Base-by-base conservation (phyloP, 2,113 vertebrate species). In the Carassius auratus region DNA sequence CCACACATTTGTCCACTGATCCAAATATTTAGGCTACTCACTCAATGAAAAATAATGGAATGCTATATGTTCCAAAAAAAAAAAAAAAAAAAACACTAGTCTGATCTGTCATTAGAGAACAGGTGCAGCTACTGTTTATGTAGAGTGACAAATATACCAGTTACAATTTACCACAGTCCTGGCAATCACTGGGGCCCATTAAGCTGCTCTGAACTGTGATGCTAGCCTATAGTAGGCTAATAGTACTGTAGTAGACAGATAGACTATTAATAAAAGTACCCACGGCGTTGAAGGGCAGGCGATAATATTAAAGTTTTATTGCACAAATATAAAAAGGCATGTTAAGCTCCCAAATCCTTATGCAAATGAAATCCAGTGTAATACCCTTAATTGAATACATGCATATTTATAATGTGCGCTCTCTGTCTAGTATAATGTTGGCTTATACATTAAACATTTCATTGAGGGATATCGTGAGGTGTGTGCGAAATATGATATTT, bases 361-460 rank as follows among this genome's bases (percentile, higher is more conserved):
- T 95, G 94, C 93, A 94, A 95, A 96, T 94, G 75, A 94, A 79
- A 86, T 86, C 86, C 87, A 90, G 91, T 93, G 91, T 95, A 94
- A 95, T 94, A 92, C 93, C 92, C 91, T 91, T 94, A 95, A 95
- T 95, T 95, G 94, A 95, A 95, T 93, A 94, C 92, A 95, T 95
- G 94, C 94, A 96, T 96, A 96, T 95, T 93, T 94, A 96, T 95
- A 92, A 93, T 91, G 85, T 86, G 89, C 88, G 85, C 88, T 91
- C 89, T 91, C 92, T 91, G 73, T 91, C 90, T 87, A 90, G 91
- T 92, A 92, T 93, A 92, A 92, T 90, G 91, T 92, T 90, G 87
- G 89, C 88, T 94, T 94, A 95, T 95, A 95, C 94, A 95, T 95
- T 95, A 95, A 94, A 95, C 93, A 95, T 95, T 89, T 91, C 88